A percentile compares a stretch with the other conserved stretches of the same genome.
Evolutionary conservation across 2,888 invertebrate species (phyloP).

Genomic region (Cataglyphis cursor): DNA sequence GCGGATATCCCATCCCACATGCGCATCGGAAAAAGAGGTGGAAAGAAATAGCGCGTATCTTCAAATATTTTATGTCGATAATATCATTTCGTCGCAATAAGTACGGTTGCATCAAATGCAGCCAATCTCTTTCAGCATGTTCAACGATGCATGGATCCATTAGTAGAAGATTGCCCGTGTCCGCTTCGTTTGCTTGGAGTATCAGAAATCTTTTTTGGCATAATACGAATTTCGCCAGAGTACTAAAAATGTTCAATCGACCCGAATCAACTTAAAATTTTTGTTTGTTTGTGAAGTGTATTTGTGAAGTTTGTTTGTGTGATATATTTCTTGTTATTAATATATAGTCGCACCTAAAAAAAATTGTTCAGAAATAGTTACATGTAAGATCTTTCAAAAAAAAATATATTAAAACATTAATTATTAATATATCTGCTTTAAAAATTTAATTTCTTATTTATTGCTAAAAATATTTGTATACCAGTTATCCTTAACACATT

Average conservation of each 20-base stretch:
- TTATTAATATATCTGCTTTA: not conserved
- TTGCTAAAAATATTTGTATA: not conserved
- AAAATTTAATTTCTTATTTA: not conserved
- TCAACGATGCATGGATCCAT: slow-evolving; percentile 28
- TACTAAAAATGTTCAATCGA: not conserved
- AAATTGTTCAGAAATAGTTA: not conserved
- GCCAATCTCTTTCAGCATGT: slow-evolving; percentile 45
- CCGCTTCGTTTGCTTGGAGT: slow-evolving; percentile 43
- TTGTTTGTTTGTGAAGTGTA: not conserved
- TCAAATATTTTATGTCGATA: slow-evolving; percentile 67
- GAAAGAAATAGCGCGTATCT: slow-evolving; percentile 53
- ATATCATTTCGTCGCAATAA: slow-evolving; percentile 56
- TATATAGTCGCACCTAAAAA: not conserved
- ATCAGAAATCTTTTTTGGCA: slow-evolving; percentile 30
- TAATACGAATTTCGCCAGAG: slow-evolving; percentile 3
- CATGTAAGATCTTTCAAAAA: not conserved
- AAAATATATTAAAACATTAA: not conserved
- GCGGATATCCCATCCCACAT: slow-evolving; percentile 31
- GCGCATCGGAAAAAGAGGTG: not conserved
- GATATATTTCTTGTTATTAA: slow-evolving; percentile 8
- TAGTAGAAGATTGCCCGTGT: slow-evolving; percentile 28
- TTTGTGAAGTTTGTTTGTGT: too few relatives aligned
- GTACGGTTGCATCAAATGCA: slow-evolving; percentile 55
- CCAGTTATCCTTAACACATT: not conserved
- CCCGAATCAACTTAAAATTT: slow-evolving; percentile 9